Evolutionary conservation across 2,113 vertebrate species (phyloP).

Genomic region (Sinosuthora webbiana): DNA sequence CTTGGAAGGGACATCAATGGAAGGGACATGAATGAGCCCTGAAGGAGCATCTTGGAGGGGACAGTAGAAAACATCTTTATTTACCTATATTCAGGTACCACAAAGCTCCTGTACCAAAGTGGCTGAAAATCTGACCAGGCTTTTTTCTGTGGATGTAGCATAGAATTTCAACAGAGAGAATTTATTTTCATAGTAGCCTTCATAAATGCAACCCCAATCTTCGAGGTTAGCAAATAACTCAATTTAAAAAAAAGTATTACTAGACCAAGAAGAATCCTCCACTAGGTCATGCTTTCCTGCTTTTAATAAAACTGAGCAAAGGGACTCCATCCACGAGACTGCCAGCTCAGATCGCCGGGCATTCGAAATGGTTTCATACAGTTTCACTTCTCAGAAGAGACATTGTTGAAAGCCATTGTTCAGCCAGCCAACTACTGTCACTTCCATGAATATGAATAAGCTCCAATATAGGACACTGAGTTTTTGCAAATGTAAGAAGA

Average conservation of each 20-base stretch:
- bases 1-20: neutral
- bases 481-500: slow-evolving; percentile 37
- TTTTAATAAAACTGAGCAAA: neutral
- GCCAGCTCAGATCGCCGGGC: neutral
- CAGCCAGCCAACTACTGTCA: slow-evolving; percentile 42
- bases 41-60: neutral
- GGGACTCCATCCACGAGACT: neutral
- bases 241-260: neutral
- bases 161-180: neutral
- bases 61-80: neutral
- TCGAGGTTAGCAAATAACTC: neutral
- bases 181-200: neutral
- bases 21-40: neutral
- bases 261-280: neutral
- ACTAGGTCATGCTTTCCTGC: neutral
- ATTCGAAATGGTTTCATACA: slow-evolving; percentile 7
- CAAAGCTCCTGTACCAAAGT: neutral
- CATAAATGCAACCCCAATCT: neutral
- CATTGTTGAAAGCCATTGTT: slow-evolving; percentile 27
- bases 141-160: neutral
- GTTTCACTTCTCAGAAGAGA: slow-evolving; percentile 33
- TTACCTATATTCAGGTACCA: neutral
- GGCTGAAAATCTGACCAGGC: neutral
- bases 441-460: slow-evolving; percentile 57
- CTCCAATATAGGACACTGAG: slow-evolving; percentile 32